These are phyloP conservation scores for Eurystomus glaucurus DNA, from an alignment of 2,797 vertebrate species.

Conservation along the genomic window DNA sequence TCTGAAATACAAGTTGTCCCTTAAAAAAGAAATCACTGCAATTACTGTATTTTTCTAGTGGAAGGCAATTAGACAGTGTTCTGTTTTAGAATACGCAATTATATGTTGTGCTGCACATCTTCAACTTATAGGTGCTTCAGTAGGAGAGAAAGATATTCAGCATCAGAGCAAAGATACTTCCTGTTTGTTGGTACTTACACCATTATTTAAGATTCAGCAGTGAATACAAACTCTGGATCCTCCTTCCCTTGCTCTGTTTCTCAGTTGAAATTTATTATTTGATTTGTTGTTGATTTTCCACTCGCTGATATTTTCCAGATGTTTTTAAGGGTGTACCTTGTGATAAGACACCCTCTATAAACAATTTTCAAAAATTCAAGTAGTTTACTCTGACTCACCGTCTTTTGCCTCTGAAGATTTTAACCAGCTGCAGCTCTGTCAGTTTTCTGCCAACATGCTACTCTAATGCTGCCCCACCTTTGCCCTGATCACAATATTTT, in stretches of 20 bases:
- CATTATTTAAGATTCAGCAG: neutral
- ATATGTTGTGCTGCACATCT: neutral
- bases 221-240: neutral
- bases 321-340: neutral
- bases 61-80: neutral
- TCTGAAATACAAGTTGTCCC: neutral
- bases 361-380: neutral
- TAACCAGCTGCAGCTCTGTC: neutral
- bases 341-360: neutral
- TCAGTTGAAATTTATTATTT: neutral
- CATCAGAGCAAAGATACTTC: neutral
- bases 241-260: neutral
- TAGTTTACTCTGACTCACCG: neutral
- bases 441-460: neutral
- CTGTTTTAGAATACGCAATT: neutral
- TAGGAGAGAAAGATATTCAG: neutral
- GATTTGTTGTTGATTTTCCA: neutral
- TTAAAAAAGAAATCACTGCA: neutral
- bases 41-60: neutral
- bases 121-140: neutral
- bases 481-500: neutral
- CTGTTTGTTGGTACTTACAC: neutral
- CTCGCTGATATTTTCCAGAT: constrained; percentile 4
- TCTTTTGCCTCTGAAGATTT: neutral
- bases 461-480: neutral